Conservation (phyloP, 30 jellyfish, hydroid and myxozoan genomes). For the Rhopilema esculentum region DNA sequence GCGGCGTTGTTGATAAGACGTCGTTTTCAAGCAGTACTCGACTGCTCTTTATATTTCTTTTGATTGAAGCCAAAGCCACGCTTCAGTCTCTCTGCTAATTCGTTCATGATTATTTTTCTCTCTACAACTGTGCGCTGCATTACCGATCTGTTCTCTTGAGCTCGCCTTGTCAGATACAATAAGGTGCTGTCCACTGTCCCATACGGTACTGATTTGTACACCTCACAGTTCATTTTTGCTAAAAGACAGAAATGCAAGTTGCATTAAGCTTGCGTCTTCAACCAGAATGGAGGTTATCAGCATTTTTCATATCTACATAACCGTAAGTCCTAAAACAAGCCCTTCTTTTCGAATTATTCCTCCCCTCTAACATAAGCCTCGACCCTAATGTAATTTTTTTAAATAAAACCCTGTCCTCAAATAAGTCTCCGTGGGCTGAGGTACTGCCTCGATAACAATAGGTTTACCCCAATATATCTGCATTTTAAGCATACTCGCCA, state of each 20-base stretch:
- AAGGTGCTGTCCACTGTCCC: conserved; percentile 91
- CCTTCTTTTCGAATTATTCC: no score
- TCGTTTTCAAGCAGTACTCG: not conserved
- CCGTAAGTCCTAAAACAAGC: no score
- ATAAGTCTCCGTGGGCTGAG: no score
- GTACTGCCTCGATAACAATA: no score
- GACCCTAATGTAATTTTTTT: no score
- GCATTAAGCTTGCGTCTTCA: not conserved
- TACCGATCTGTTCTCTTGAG: conserved; percentile 93
- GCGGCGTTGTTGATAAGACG: not conserved
- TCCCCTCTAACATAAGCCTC: no score
- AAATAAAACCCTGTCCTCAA: no score
- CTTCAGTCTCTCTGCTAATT: conserved; percentile 41
- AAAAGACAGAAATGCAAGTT: not conserved
- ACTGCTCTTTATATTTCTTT: not conserved
- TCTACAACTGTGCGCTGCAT: conserved; percentile 71
- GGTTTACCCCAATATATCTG: no score
- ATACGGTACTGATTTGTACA: conserved; percentile 92
- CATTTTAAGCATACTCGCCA: no score
- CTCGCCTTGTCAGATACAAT: conserved; percentile 90
- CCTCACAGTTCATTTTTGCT: conserved; percentile 75
- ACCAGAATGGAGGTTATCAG: no score
- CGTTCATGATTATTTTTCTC: conserved; percentile 55
- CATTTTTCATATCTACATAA: no score
- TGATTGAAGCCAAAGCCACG: not conserved